Conservation (phyloP, 2,797 vertebrate species). For the Lagorchestes hirsutus region DNA sequence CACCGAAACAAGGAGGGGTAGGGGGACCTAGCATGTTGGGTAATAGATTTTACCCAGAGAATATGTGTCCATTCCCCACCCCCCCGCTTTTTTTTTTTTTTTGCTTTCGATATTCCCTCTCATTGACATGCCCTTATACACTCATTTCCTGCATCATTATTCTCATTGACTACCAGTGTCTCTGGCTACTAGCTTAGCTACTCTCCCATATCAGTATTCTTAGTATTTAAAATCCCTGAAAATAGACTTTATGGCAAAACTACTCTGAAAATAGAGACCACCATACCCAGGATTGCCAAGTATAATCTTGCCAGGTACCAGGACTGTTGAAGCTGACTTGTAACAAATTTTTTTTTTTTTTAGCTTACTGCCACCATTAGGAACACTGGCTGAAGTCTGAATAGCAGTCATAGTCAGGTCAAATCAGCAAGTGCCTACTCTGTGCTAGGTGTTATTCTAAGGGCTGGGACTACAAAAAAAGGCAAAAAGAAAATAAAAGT, state of each 20-base stretch:
- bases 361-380: not conserved
- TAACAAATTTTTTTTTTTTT: not conserved
- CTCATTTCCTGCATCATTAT: not conserved
- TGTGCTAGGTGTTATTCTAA: not conserved
- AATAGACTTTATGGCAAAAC: not conserved
- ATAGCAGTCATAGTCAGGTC: not conserved
- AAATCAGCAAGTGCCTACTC: not conserved
- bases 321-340: not conserved
- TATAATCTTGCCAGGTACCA: not conserved
- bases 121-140: rapidly evolving
- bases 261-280: not conserved
- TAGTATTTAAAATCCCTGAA: not conserved
- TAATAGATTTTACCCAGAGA: not conserved
- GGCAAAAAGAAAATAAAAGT: not conserved
- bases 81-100: not conserved
- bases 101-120: not conserved
- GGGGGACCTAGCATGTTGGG: not conserved
- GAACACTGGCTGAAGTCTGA: not conserved
- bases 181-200: not conserved
- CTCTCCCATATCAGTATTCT: not conserved
- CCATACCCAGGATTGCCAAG: not conserved
- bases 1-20: not conserved
- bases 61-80: not conserved
- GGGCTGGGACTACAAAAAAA: not conserved
- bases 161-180: not conserved